phyloP scores from a whole-genome alignment of 2,113 vertebrate species.

The Alces alces region DNA sequence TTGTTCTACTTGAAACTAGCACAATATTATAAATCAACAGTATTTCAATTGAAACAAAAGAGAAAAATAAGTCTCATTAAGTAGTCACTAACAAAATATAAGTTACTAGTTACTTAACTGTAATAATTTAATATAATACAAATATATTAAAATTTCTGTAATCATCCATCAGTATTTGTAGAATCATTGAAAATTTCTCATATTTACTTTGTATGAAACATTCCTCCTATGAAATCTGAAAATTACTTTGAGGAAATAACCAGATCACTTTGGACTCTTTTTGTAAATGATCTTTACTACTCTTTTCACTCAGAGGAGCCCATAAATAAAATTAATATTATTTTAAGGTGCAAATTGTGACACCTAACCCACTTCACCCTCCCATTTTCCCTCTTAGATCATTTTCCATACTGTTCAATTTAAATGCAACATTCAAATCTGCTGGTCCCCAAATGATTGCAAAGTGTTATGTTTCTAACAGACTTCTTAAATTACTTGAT shows the following conservation, averaged over 20 bases:
- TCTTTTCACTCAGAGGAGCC: background rate
- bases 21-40: background rate
- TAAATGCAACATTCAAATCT: background rate
- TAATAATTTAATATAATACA: background rate
- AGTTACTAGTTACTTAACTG: background rate
- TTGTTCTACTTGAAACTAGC: background rate
- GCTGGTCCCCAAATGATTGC: background rate
- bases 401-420: background rate
- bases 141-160: background rate
- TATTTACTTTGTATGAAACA: background rate
- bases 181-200: background rate
- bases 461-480: background rate
- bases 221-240: background rate
- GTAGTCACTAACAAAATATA: background rate
- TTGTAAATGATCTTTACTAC: background rate
- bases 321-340: background rate
- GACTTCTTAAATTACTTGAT: background rate
- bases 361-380: background rate
- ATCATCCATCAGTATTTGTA: background rate
- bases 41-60: background rate
- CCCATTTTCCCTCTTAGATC: background rate
- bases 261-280: background rate
- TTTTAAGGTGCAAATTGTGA: background rate
- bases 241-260: constrained; percentile 1
- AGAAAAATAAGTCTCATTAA: background rate